A percentile compares a stretch with the other conserved stretches of the same genome.
Conservation (phyloP, 2,888 invertebrate species). For the Meloe dianella region DNA sequence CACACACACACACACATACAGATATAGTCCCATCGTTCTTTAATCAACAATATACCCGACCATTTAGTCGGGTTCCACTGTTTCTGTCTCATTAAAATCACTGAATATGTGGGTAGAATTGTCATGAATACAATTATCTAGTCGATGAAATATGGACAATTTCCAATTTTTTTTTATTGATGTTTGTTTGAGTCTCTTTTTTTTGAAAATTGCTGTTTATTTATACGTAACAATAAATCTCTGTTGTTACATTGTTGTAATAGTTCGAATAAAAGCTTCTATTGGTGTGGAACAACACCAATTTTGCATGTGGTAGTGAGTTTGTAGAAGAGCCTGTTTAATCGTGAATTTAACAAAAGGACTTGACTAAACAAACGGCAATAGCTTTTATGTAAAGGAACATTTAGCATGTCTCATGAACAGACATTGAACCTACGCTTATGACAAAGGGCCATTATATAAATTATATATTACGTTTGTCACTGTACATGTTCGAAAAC, state of each 20-base stretch:
- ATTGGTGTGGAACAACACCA: neutral
- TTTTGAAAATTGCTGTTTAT: conserved; percentile 4
- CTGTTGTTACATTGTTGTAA: neutral
- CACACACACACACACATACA: neutral
- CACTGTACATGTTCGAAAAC: conserved; percentile 33
- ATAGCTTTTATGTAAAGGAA: conserved; percentile 39
- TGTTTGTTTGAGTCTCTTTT: conserved; percentile 13
- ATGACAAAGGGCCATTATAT: conserved; percentile 49
- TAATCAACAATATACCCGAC: conserved; percentile 47
- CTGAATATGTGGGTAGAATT: conserved; percentile 29
- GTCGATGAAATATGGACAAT: conserved; percentile 25
- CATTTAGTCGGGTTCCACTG: conserved; percentile 45
- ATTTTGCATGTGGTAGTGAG: neutral
- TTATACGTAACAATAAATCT: neutral
- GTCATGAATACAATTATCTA: conserved; percentile 41
- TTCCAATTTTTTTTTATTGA: conserved; percentile 12
- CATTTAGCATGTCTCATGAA: conserved; percentile 49
- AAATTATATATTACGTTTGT: conserved; percentile 46
- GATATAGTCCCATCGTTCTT: conserved; percentile 42
- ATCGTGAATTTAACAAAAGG: conserved; percentile 37
- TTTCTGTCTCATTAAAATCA: conserved; percentile 48
- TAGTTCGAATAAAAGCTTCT: neutral
- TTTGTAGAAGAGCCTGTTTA: conserved; percentile 1
- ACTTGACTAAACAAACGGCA: conserved; percentile 36
- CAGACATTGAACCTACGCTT: conserved; percentile 46